Base-by-base conservation (phyloP, 2,888 invertebrate species). In the Limulus polyphemus region DNA sequence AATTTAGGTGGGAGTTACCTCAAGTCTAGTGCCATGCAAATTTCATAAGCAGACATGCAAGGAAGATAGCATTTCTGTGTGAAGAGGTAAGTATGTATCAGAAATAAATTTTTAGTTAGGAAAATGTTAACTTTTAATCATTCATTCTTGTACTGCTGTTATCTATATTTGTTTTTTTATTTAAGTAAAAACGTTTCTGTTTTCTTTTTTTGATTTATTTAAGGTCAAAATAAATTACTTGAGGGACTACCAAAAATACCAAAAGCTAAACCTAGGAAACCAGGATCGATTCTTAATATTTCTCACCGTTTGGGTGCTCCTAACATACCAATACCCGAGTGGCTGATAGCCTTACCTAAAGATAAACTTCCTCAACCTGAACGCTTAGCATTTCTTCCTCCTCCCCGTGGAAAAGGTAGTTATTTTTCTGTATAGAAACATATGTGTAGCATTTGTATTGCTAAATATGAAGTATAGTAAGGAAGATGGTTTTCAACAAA, bases 321-420 rank as follows among this genome's bases (percentile, higher is more conserved):
- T 1, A 74, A 75, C 49, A 68, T 75, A 61, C 77, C 79, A 17
- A 80, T 81, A 63, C 83, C 84, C 57, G 84, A 84, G 64, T 89
- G 88, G 88, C 80, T 89, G 63, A 79, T 82, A 68, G 81, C 87
- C 62, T 87, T 87, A 65, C 84, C 86, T 69, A 83, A 83, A 67
- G 84, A 84, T 72, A 82, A 84, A 62, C 82, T 90, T 79, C 91
- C 91, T 68, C 82, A 83, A 78, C 89, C 90, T 51, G 84, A 84
- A 70, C 84, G 85, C 74, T 84, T 88, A 70, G 88, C 87, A 72
- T 93, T 90, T 79, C 92, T 92, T 60, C 88, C 89, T 77, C 92
- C 92, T 69, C 91, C 91, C 56, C 90, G 90, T 78, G 91, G 87
- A 63, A 86, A 88, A 65, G 88, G 85, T 85, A 72, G 64, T 68